A percentile compares a stretch with the other conserved stretches of the same genome.
These are phyloP conservation scores for Galemys pyrenaicus DNA, from an alignment of 2,113 vertebrate genomes.

Conservation along the genomic window DNA sequence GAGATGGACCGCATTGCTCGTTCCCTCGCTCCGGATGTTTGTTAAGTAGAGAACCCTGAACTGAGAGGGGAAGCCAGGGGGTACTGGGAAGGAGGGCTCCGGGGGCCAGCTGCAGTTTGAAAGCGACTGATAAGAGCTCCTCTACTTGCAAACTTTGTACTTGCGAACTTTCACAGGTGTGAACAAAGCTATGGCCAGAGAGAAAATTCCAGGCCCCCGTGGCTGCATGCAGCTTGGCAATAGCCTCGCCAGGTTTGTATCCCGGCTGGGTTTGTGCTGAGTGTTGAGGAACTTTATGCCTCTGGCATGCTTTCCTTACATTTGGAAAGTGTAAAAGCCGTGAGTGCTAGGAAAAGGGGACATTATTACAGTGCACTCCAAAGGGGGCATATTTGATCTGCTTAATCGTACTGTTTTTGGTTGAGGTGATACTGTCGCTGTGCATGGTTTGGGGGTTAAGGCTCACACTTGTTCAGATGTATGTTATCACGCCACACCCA, in stretches of 20 bases:
- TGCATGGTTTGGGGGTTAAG: too few relatives aligned
- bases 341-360: not conserved
- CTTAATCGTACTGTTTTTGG: too few relatives aligned
- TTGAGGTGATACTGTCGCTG: too few relatives aligned
- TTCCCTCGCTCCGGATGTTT: conserved; percentile 75
- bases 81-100: conserved; percentile 73
- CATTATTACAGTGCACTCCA: too few relatives aligned
- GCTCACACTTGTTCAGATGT: too few relatives aligned
- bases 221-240: fast-evolving
- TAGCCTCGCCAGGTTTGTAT: not conserved
- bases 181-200: not conserved
- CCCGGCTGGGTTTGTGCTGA: not conserved
- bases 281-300: not conserved
- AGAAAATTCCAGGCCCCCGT: not conserved
- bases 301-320: not conserved
- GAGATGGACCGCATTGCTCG: fast-evolving
- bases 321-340: not conserved
- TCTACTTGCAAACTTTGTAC: not conserved
- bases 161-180: not conserved
- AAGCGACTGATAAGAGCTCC: conserved; percentile 34
- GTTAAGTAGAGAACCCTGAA: conserved; percentile 75
- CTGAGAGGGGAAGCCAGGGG: conserved; percentile 80
- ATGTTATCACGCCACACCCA: too few relatives aligned
- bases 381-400: not conserved
- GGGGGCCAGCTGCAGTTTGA: conserved; percentile 80